Percentiles rank a stretch among this genome's conserved stretches.
These are phyloP conservation scores for Amphibalanus amphitrite DNA, from an alignment of 1,140 invertebrate genomes.

Conservation along the genomic window DNA sequence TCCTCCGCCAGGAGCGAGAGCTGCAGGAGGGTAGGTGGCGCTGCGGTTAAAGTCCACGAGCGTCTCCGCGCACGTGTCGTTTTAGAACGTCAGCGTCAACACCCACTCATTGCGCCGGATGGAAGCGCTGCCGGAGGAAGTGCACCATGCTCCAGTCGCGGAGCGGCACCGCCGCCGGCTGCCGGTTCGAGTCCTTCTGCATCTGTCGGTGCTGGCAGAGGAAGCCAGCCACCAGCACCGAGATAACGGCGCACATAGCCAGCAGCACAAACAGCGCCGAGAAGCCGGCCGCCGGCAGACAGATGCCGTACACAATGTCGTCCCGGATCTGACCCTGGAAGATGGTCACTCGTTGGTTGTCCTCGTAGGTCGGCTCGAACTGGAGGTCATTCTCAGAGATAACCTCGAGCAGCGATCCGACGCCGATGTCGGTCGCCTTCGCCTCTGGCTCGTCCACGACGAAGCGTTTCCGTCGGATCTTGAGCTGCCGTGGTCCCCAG, in stretches of 20 bases:
- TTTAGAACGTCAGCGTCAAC: not conserved
- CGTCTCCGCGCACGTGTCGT: no score
- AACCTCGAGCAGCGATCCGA: conserved; percentile 72
- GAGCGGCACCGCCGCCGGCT: not conserved
- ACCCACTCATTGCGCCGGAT: not conserved
- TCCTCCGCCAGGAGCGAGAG: no score
- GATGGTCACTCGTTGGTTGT: conserved; percentile 32
- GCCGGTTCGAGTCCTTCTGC: conserved; percentile 15
- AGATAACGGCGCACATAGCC: conserved; percentile 58
- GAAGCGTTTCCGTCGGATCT: conserved; percentile 37
- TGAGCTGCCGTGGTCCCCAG: conserved; percentile 16
- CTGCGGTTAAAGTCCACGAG: no score
- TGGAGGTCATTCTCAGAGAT: conserved; percentile 78
- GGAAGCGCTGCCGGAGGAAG: conserved; percentile 6
- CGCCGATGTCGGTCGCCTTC: conserved; percentile 63
- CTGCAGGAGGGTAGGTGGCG: no score
- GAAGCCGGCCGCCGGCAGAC: conserved; percentile 70
- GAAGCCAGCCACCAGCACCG: conserved; percentile 25
- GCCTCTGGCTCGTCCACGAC: conserved; percentile 46
- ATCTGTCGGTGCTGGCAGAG: conserved; percentile 22
- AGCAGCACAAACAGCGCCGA: conserved; percentile 71
- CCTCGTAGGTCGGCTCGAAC: conserved; percentile 58
- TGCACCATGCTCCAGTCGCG: not conserved
- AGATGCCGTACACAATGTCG: conserved; percentile 69
- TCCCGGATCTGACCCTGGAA: conserved; percentile 72